A percentile compares a stretch with the other conserved stretches of the same genome.
These are phyloP conservation scores for Triplophysa siluroides DNA, from an alignment of 2,113 vertebrate species.

Conservation along the genomic window DNA sequence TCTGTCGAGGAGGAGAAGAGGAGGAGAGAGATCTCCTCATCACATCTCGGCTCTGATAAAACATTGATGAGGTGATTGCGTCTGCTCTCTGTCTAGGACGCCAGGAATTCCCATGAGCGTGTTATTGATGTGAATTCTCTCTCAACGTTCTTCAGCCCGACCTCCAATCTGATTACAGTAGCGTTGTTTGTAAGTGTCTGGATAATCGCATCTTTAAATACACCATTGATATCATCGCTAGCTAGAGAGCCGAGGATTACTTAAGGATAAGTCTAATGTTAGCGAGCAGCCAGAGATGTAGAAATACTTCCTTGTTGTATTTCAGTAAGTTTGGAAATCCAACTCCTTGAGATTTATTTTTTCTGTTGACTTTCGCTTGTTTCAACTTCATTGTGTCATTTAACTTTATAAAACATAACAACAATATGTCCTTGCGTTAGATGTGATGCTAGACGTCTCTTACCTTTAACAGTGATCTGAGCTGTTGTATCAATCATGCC, in stretches of 20 bases:
- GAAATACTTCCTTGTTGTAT: too few species aligned
- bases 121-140: conserved; percentile 51
- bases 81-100: conserved; percentile 32
- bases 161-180: conserved; percentile 31
- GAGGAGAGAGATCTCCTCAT: conserved; percentile 42
- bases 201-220: conserved; percentile 24
- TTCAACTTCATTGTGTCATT: too few species aligned
- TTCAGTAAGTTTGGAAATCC: too few species aligned
- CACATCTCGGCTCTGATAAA: conserved; percentile 53
- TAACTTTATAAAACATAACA: too few species aligned
- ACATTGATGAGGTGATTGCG: conserved; percentile 55
- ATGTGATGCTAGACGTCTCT: conserved; percentile 39
- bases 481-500: conserved; percentile 93
- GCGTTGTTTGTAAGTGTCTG: conserved; percentile 19
- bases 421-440: not conserved
- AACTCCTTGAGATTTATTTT: too few species aligned
- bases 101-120: conserved; percentile 35
- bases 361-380: too few species aligned
- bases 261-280: not conserved
- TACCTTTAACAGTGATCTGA: conserved; percentile 95
- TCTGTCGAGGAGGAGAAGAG: conserved; percentile 9
- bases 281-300: too few species aligned
- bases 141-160: not conserved
- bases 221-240: not conserved
- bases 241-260: not conserved